Evolutionary conservation across 2,797 vertebrate genomes (phyloP).

Genomic region (Gallinago nigripennis): DNA sequence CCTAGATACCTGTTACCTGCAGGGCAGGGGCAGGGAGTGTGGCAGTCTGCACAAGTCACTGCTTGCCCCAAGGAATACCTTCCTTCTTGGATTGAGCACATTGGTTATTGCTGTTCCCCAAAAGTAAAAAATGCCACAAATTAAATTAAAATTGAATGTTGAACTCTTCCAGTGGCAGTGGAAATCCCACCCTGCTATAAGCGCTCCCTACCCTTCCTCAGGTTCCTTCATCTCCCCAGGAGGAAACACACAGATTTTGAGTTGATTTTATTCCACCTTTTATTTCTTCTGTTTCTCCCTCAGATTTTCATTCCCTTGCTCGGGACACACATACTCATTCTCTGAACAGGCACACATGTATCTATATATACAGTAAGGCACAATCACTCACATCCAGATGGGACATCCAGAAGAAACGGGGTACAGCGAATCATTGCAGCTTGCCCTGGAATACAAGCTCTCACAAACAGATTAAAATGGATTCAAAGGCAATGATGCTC

Average conservation of each 20-base stretch:
- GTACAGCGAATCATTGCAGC: neutral
- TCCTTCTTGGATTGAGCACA: neutral
- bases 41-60: neutral
- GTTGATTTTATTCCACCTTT: conserved; percentile 23
- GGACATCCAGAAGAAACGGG: neutral
- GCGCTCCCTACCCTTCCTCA: neutral
- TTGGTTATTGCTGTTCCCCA: neutral
- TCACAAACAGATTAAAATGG: conserved; percentile 3
- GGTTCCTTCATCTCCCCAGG: neutral
- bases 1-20: neutral
- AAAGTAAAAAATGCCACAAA: neutral
- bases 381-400: conserved; percentile 8
- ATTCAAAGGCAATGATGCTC: neutral
- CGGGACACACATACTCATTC: neutral
- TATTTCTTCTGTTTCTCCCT: conserved; percentile 23
- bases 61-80: neutral
- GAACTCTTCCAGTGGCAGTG: neutral
- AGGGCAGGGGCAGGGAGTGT: neutral
- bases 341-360: neutral
- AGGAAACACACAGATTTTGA: neutral
- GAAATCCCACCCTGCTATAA: neutral
- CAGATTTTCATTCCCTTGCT: neutral
- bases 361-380: conserved; percentile 19
- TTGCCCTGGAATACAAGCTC: conserved; percentile 15
- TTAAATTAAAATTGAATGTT: neutral